These are phyloP conservation scores for Tachysurus fulvidraco DNA, from an alignment of 2,113 vertebrate genomes.

Conservation along the genomic window DNA sequence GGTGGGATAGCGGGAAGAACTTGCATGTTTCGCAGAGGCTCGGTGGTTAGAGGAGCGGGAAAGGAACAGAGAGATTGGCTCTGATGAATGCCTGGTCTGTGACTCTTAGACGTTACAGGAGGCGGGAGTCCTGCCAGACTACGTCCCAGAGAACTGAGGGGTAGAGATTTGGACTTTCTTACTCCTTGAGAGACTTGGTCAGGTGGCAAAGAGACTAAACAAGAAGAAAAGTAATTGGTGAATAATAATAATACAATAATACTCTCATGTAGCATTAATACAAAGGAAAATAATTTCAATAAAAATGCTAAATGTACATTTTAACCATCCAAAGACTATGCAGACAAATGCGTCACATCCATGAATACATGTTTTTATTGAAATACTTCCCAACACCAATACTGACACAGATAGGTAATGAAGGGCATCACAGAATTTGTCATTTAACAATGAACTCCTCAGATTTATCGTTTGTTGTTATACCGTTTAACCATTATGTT, in stretches of 20 bases:
- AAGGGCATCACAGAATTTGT: neutral
- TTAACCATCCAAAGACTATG: neutral
- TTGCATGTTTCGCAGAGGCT: constrained; percentile 70
- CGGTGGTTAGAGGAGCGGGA: constrained; percentile 69
- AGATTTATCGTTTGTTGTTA: neutral
- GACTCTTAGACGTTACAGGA: constrained; percentile 53
- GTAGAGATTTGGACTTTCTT: constrained; percentile 71
- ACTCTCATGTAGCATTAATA: neutral
- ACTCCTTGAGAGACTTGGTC: constrained; percentile 65
- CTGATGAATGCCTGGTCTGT: constrained; percentile 59
- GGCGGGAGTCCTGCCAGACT: constrained; percentile 59
- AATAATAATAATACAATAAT: neutral
- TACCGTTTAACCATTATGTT: neutral
- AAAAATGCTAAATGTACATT: neutral
- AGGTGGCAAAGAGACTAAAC: constrained; percentile 64
- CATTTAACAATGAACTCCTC: neutral
- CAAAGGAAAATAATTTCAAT: neutral
- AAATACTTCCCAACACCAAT: neutral
- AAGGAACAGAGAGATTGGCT: constrained; percentile 65
- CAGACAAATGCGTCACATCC: neutral
- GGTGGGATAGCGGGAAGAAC: constrained; percentile 82
- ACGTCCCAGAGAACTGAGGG: constrained; percentile 62
- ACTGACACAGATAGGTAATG: neutral
- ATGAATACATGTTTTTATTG: neutral
- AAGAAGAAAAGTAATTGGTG: neutral